Evolutionary conservation across 2,888 invertebrate species (phyloP), one percentile per base, ranked within the genome.

Genomic region (Acleris emargana): DNA sequence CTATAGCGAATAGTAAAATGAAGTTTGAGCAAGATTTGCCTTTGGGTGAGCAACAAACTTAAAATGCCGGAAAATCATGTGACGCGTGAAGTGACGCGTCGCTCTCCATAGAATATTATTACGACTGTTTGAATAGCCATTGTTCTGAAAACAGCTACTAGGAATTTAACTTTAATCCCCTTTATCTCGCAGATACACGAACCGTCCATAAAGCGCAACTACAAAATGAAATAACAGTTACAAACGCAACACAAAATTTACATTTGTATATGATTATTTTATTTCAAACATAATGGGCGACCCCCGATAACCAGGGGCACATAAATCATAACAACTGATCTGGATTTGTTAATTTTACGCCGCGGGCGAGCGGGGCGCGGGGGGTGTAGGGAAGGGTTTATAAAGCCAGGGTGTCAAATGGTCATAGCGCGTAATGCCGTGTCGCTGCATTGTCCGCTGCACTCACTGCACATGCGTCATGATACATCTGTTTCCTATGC

Each of bases 311-410:
- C 80, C 68, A 71, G 80, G 77, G 79, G 73, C 75, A 69, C 79
- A 85, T 89, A 90, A 89, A 89, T 91, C 90, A 91, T 88, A 86
- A 80, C 80, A 76, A 67, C 79, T 83, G 83, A 86, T 87, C 82
- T 84, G 86, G 86, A 85, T 88, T 87, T 84, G 89, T 89, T 88
- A 88, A 88, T 87, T 82, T 82, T 70, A 80, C 75, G 76, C 75
- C 74, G 68, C 69, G 70, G 67, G 72, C 73, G 72, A 69, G 71
- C 73, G 68, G 25, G 60, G 67, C 67, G 57, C 67, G 67, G 77
- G 79, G 80, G 83, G 84, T 81, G 82, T 78, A 32, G 67, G 68
- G 77, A 79, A 81, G 84, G 85, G 83, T 83, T 80, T 78, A 74
- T 69, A 69, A 68, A 68, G 67, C 64, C 58, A 53, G 71, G 68